A percentile compares a stretch with the other conserved stretches of the same genome.
Evolutionary conservation across 2,797 vertebrate species (phyloP).

Genomic region (Hemitrygon akajei): DNA sequence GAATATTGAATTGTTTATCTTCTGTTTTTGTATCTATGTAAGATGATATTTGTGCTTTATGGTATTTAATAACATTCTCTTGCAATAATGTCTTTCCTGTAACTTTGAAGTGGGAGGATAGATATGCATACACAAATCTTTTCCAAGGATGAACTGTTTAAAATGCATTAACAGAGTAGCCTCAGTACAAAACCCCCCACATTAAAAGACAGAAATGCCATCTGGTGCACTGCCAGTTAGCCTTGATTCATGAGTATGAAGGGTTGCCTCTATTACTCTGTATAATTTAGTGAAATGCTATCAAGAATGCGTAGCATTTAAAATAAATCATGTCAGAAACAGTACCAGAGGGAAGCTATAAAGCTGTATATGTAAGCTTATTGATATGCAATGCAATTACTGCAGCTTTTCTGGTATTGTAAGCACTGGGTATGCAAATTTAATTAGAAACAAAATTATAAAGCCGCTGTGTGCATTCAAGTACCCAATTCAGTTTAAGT

Average conservation of each 20-base stretch:
- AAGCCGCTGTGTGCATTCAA: neutral
- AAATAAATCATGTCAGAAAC: constrained; percentile 6
- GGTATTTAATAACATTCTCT: neutral
- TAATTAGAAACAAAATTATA: neutral
- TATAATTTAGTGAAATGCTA: neutral
- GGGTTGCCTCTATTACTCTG: neutral
- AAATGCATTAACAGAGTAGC: neutral
- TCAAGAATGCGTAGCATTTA: constrained; percentile 7
- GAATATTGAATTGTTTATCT: neutral
- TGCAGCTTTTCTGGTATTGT: neutral
- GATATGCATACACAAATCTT: neutral
- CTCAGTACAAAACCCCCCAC: too few species aligned
- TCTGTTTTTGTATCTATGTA: neutral
- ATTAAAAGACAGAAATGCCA: neutral
- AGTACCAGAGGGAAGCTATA: neutral
- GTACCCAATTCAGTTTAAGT: neutral
- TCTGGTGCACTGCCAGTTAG: neutral
- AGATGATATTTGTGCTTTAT: neutral
- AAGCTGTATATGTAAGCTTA: neutral
- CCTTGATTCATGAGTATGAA: constrained; percentile 5
- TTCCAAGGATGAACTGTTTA: neutral
- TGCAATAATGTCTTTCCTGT: neutral
- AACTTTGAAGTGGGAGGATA: neutral
- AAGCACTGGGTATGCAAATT: neutral
- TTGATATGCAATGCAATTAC: constrained; percentile 7